phyloP scores from a whole-genome alignment of 2,888 invertebrate genomes.

The Tetranychus piercei region DNA sequence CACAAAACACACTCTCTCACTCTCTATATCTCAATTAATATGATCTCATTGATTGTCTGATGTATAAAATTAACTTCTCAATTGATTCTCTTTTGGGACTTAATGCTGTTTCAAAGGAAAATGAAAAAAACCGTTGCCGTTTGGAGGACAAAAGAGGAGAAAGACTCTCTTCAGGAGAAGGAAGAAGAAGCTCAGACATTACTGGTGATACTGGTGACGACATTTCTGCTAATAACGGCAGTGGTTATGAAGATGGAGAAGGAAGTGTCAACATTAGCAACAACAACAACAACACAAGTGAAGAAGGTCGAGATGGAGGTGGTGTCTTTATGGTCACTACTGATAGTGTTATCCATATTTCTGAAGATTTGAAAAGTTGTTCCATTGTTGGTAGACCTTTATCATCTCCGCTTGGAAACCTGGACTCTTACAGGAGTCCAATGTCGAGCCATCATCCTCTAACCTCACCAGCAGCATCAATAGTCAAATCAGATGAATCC shows the following conservation, averaged over 20 bases:
- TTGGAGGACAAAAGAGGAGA: background rate
- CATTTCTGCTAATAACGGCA: background rate
- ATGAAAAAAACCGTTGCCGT: background rate
- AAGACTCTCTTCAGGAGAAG: too few species aligned
- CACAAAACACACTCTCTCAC: too few species aligned
- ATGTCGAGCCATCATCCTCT: background rate
- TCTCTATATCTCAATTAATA: background rate
- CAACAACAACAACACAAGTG: too few species aligned
- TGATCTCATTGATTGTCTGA: conserved; percentile 8
- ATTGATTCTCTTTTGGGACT: conserved; percentile 8
- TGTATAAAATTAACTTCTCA: conserved; percentile 6
- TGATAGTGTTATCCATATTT: too few species aligned
- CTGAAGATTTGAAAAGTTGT: too few species aligned
- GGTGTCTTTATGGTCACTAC: too few species aligned
- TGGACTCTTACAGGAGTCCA: too few species aligned
- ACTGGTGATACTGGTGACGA: background rate
- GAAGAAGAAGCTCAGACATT: background rate
- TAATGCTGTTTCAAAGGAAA: background rate
- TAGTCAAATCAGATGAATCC: background rate
- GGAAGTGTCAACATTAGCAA: background rate
- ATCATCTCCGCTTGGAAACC: too few species aligned
- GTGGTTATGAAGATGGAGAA: background rate
- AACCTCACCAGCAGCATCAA: background rate
- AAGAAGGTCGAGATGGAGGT: too few species aligned
- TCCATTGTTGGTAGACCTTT: too few species aligned